Evolutionary conservation across 2,113 vertebrate genomes (phyloP).

Genomic region (Motacilla alba): DNA sequence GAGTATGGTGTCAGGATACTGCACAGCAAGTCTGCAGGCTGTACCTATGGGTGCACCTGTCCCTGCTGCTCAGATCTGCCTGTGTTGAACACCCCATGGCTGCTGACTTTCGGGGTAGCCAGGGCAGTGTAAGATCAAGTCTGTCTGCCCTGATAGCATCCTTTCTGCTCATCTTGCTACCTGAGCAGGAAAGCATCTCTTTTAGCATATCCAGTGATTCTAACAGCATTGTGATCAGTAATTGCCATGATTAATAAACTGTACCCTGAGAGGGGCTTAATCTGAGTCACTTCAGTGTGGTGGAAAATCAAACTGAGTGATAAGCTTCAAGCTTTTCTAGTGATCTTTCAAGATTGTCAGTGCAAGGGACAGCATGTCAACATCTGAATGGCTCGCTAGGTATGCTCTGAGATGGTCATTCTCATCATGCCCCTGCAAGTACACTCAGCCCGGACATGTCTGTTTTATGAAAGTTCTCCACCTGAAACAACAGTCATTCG

Average conservation of each 20-base stretch:
- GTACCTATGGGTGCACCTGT: accelerated
- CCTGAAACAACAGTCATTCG: neutral
- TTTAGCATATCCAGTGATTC: neutral
- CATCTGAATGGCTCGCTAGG: neutral
- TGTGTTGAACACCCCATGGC: neutral
- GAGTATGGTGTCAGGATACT: neutral
- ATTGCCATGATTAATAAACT: neutral
- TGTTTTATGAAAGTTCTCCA: neutral
- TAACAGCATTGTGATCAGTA: neutral
- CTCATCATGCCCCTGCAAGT: neutral
- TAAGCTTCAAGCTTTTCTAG: neutral
- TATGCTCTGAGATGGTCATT: neutral
- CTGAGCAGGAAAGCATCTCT: neutral
- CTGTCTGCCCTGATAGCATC: neutral
- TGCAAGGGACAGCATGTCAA: neutral
- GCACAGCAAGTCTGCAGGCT: neutral
- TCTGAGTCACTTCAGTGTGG: neutral
- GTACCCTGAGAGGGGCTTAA: neutral
- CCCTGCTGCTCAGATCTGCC: neutral
- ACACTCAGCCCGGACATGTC: neutral
- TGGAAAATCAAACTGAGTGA: neutral
- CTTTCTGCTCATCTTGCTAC: neutral
- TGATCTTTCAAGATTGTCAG: neutral
- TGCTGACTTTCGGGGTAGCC: neutral
- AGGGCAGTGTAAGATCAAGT: neutral